Base-by-base conservation (phyloP, 2,888 invertebrate species). In the Megamerina dolium region DNA sequence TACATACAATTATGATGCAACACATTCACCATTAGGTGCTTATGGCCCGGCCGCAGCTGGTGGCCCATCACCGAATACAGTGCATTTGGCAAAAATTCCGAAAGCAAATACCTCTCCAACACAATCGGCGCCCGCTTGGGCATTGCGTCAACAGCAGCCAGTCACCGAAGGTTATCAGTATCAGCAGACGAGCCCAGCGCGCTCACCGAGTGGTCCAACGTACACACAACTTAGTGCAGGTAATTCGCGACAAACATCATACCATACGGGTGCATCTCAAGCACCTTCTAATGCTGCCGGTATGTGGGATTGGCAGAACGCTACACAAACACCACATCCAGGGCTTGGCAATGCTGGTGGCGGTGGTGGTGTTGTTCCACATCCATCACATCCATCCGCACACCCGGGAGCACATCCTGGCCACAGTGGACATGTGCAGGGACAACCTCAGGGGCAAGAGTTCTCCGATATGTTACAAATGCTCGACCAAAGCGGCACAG, bases 381-480 rank as follows among this genome's bases (percentile, higher is more conserved):
- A 50, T 71, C 76, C 48, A 65, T 71, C 46, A 61, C 74, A 16
- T 75, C 77, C 57, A 76, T 70, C 48, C 74, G 43, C 52, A 37
- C 52, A 54, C 9, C 46, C 52, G 17, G 38, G 40, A 8, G 18
- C 45, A 20, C 72, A 66, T 54, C 54, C 55, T 2, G 20, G 38
- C 3, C 72, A 73, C 32, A 72, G 72, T 12, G 57, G 63, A 8
- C 66, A 68, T 18, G 77, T 76, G 52, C 72, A 75, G 31, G 73
- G 59, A 9, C 74, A 73, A 21, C 80, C 83, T 30, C 82, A 82
- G 57, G 82, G 82, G 6, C 85, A 84, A 60, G 91, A 91, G 74
- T 78, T 92, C 43, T 86, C 89, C 13, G 92, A 93, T 63, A 91
- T 93, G 91, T 75, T 93, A 59, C 91, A 92, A 73, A 91, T 93